These are phyloP conservation scores for Ypsolopha sequella DNA, from an alignment of 2,888 invertebrate genomes.

Conservation along the genomic window DNA sequence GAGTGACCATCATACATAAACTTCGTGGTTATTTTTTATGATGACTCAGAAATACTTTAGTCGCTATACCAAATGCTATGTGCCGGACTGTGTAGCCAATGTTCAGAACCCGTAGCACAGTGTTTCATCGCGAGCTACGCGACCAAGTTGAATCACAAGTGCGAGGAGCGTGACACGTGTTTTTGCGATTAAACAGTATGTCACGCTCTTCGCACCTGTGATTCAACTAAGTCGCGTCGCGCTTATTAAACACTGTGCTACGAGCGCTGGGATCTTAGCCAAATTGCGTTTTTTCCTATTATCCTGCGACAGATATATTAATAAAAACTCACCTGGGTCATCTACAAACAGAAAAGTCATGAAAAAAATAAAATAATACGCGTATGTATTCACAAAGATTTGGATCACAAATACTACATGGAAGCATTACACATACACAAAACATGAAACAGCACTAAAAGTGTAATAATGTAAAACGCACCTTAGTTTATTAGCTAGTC, in stretches of 20 bases:
- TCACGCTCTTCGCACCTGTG: no score
- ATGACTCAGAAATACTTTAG: no score
- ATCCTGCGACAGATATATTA: neutral
- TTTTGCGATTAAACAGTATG: no score
- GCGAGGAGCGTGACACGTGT: no score
- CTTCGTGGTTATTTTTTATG: no score
- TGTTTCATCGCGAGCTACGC: no score
- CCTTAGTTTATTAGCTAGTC: neutral
- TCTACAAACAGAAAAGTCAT: neutral
- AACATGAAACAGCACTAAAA: slow-evolving; percentile 15
- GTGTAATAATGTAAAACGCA: slow-evolving; percentile 11
- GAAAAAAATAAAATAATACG: neutral
- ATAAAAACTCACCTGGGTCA: neutral
- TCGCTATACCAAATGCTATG: no score
- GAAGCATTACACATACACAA: slow-evolving; percentile 28
- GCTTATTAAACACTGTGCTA: no score
- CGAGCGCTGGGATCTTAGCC: no score
- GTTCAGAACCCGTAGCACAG: neutral
- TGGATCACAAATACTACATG: slow-evolving; percentile 56
- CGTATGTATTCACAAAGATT: neutral
- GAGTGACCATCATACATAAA: no score
- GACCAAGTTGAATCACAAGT: no score
- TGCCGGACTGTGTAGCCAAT: neutral
- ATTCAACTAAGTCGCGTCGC: no score
- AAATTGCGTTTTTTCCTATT: neutral